phyloP scores from a whole-genome alignment of 1,140 invertebrate genomes.

The Drosophila oshimai region DNA sequence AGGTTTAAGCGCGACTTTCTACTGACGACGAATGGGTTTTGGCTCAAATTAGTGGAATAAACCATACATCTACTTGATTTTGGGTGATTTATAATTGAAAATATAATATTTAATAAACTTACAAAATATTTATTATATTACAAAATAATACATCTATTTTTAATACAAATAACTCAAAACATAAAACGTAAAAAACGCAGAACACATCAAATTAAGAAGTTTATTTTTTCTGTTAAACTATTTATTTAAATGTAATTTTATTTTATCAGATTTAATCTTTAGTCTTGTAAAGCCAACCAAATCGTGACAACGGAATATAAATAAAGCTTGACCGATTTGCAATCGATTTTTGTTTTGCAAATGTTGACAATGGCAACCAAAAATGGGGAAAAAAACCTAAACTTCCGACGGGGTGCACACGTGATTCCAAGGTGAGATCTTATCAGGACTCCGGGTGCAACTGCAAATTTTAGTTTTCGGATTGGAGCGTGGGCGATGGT shows the following conservation, averaged over 20 bases:
- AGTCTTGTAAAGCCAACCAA: not conserved
- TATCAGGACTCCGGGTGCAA: constrained; percentile 43
- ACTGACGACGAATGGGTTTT: not conserved
- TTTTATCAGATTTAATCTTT: not conserved
- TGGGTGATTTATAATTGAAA: too few relatives aligned
- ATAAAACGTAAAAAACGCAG: too few relatives aligned
- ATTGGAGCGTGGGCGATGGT: constrained; percentile 27
- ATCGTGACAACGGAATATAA: constrained; percentile 23
- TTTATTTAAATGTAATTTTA: not conserved
- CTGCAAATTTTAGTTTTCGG: constrained; percentile 49
- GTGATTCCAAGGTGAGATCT: constrained; percentile 54
- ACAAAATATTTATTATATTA: not conserved
- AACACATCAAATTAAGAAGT: too few relatives aligned
- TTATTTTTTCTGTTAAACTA: too few relatives aligned
- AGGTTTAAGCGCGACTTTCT: constrained; percentile 32
- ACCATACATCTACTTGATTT: not conserved
- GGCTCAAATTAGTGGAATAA: not conserved
- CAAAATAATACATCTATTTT: too few relatives aligned
- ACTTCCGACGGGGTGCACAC: constrained; percentile 21
- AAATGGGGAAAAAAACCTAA: constrained; percentile 7
- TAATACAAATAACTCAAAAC: too few relatives aligned
- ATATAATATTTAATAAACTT: not conserved
- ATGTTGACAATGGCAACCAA: constrained; percentile 49
- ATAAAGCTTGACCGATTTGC: constrained; percentile 33
- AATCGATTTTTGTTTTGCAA: constrained; percentile 50